Evolutionary conservation across 2,888 invertebrate genomes (phyloP).

Genomic region (Acleris cristana): DNA sequence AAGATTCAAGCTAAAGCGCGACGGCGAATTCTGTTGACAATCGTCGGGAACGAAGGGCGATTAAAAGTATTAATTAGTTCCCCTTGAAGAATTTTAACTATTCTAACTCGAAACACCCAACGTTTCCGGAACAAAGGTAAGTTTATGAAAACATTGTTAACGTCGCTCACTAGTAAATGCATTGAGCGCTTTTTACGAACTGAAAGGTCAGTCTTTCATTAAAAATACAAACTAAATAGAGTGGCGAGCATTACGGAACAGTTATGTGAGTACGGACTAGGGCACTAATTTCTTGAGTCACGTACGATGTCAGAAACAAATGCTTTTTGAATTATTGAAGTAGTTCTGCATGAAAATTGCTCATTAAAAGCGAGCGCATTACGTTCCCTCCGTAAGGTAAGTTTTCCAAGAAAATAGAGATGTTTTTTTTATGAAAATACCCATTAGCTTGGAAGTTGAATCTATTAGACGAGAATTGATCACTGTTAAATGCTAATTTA

Average conservation of each 20-base stretch:
- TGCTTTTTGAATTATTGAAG: conserved; percentile 68
- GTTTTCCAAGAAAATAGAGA: conserved; percentile 19
- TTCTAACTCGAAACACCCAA: conserved; percentile 14
- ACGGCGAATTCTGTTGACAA: conserved; percentile 70
- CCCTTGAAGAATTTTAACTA: conserved; percentile 28
- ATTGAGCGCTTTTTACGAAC: conserved; percentile 12
- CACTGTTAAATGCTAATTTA: no score
- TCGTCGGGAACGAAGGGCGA: conserved; percentile 55
- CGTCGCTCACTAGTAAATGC: no score
- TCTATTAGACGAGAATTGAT: no score
- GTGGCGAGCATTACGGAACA: conserved; percentile 31
- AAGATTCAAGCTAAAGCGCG: conserved; percentile 69
- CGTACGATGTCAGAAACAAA: conserved; percentile 71
- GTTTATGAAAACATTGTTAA: neutral
- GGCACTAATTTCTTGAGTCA: conserved; percentile 57
- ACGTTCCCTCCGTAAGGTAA: conserved; percentile 23
- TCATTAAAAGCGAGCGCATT: conserved; percentile 47
- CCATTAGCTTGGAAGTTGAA: neutral
- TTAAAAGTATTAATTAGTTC: conserved; percentile 44
- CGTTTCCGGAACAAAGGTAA: neutral
- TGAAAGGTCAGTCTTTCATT: conserved; percentile 30
- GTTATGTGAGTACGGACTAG: conserved; percentile 39
- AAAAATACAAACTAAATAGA: conserved; percentile 35
- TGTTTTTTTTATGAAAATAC: neutral
- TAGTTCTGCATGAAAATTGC: conserved; percentile 61